Base-by-base conservation (phyloP, 2,113 vertebrate species). In the human region DNA sequence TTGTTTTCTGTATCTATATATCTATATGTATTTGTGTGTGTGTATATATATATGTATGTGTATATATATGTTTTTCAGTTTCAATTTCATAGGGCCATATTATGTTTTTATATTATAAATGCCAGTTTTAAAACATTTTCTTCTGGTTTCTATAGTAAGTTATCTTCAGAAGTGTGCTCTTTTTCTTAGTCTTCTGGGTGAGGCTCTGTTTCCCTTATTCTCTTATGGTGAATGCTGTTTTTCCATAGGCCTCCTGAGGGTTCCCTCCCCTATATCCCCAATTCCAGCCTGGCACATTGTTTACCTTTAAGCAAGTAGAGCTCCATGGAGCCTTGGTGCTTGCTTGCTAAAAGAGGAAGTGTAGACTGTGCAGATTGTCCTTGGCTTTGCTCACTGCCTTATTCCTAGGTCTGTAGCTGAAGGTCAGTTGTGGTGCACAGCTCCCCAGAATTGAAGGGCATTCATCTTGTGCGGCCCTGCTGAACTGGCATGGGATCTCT, bases 101-200 rank as follows among this genome's bases (percentile, higher is more conserved):
- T 82, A 61, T 30, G 8, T 78, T 79, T 79, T 79, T 20, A 17
- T 76, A 48, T 76, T 45, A 76, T 43, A 76, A 76, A 85, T 76
- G n/a, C 43, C n/a, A 48, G 35, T 64, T 93, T 93, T 50, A 68
- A 59, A 61, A 52, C 43, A 30, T n/a, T 84, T 80, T 94, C 86
- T 83, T 89, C 86, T 93, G 16, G 73, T 61, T 91, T 95, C 93
- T 70, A 5, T 32, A 82, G 76, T 43, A 80, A 90, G 55, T 89
- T 72, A 64, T 80, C 78, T 85, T 82, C 83, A 43, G 40, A 95
- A 7, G 6, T 91, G 10, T 66, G 68, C 0, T 86, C 5, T 89
- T 86, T 72, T 52, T 66, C 22, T 92, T 66, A 22, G 43, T 68
- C 76, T 93, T 59, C 80, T 48, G 20, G 20, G 22, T 78, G 64